These are phyloP conservation scores for Denticeps clupeoides DNA, from an alignment of 2,797 vertebrate species.

Conservation along the genomic window DNA sequence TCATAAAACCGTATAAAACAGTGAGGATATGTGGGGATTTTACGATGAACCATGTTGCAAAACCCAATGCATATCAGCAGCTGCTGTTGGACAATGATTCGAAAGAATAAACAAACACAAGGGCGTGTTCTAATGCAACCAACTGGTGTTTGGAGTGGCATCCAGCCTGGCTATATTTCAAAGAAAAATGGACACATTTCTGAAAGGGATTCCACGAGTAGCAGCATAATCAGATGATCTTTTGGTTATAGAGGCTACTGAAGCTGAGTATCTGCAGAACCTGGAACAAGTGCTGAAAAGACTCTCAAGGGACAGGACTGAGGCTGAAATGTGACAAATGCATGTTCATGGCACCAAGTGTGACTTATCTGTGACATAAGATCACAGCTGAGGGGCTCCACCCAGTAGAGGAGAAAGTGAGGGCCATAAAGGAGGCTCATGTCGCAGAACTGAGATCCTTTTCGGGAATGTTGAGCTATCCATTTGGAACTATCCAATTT, in stretches of 20 bases:
- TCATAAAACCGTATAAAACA: conserved; percentile 1
- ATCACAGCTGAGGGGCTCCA: conserved; percentile 18
- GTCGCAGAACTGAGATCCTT: conserved; percentile 10
- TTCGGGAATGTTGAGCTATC: conserved; percentile 17
- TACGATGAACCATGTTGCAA: conserved; percentile 2
- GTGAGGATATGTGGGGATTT: conserved; percentile 8
- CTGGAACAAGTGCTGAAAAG: conserved; percentile 11
- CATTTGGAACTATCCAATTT: no score
- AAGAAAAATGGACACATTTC: conserved; percentile 14
- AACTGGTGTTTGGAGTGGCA: conserved; percentile 6
- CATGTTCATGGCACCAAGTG: conserved; percentile 3
- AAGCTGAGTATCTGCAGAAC: conserved; percentile 4
- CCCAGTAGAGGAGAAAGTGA: conserved; percentile 18
- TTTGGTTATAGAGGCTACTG: conserved; percentile 8
- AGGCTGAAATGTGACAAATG: neutral
- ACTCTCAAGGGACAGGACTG: neutral
- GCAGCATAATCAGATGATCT: conserved; percentile 11
- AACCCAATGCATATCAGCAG: conserved; percentile 14
- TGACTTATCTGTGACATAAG: conserved; percentile 17
- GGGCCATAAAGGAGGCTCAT: conserved; percentile 15
- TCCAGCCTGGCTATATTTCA: conserved; percentile 23
- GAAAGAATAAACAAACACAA: conserved; percentile 22
- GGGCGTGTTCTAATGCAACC: conserved; percentile 14
- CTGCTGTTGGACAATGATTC: conserved; percentile 7
- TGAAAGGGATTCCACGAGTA: conserved; percentile 11